Conservation (phyloP, 2,797 vertebrate species). For the Botia kubotai region DNA sequence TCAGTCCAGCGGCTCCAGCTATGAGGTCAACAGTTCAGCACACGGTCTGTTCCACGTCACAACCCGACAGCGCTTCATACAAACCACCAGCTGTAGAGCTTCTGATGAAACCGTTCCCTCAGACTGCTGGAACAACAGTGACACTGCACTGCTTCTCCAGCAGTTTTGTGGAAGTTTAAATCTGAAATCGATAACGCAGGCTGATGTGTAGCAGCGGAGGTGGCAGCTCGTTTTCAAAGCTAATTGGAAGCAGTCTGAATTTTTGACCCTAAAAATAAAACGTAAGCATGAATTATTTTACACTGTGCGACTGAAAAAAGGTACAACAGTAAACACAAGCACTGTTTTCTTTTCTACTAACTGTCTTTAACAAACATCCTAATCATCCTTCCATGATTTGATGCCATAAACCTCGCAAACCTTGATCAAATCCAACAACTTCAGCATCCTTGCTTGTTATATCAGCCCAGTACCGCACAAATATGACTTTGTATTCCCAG, state of each 20-base stretch:
- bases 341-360: slow-evolving; percentile 4
- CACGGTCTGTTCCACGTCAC: slow-evolving; percentile 26
- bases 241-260: neutral
- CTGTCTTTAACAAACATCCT: too few relatives aligned
- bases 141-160: slow-evolving; percentile 17
- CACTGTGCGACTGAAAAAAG: neutral
- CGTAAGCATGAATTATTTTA: too few relatives aligned
- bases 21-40: slow-evolving; percentile 41
- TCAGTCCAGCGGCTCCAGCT: slow-evolving; percentile 36
- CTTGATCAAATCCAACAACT: too few relatives aligned
- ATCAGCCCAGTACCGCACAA: too few relatives aligned
- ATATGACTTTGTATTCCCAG: too few relatives aligned
- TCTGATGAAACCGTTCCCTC: slow-evolving; percentile 40
- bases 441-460: too few relatives aligned
- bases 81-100: slow-evolving; percentile 23
- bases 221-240: neutral
- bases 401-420: too few relatives aligned
- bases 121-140: slow-evolving; percentile 22
- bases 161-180: slow-evolving; percentile 25
- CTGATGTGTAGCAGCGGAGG: neutral
- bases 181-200: slow-evolving; percentile 20
- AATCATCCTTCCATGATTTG: too few relatives aligned
- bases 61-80: slow-evolving; percentile 27
- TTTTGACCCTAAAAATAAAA: too few relatives aligned
- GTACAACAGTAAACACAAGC: neutral